Conservation (phyloP, 2,888 invertebrate species). For the Sycophila texana region DNA sequence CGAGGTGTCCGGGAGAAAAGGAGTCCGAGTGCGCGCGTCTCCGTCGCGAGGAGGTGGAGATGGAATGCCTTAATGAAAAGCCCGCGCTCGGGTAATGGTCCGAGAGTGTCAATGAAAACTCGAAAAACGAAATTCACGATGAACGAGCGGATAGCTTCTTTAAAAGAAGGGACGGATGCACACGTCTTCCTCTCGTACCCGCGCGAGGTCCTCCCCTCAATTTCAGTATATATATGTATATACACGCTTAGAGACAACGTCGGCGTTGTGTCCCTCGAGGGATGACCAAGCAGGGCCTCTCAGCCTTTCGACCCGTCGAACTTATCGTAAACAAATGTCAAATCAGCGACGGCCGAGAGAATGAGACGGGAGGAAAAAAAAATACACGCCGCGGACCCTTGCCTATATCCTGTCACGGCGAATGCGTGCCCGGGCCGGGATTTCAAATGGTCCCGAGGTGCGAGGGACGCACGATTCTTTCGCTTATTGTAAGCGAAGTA, state of each 20-base stretch:
- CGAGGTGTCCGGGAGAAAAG: slow-evolving; percentile 1
- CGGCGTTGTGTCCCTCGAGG: slow-evolving; percentile 50
- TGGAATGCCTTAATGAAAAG: slow-evolving; percentile 62
- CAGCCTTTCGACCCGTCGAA: slow-evolving; percentile 33
- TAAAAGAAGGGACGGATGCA: slow-evolving; percentile 55
- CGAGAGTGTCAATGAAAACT: slow-evolving; percentile 64
- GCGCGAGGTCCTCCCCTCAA: no score
- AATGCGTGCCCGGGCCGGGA: not conserved
- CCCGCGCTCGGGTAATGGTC: slow-evolving; percentile 60
- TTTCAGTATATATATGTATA: not conserved
- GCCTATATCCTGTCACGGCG: slow-evolving; percentile 1
- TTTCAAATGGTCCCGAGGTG: not conserved
- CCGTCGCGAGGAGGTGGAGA: not conserved
- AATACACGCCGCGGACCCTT: slow-evolving; percentile 10
- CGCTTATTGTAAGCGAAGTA: not conserved
- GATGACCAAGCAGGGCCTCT: slow-evolving; percentile 60
- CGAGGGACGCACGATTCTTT: not conserved
- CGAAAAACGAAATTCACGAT: slow-evolving; percentile 62
- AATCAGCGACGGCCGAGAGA: slow-evolving; percentile 40
- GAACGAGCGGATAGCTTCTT: slow-evolving; percentile 62
- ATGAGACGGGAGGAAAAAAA: not conserved
- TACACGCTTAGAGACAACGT: slow-evolving; percentile 58
- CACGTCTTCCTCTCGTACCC: not conserved
- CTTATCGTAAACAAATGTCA: slow-evolving; percentile 56
- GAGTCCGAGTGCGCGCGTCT: not conserved